phyloP scores from a whole-genome alignment of 2,888 invertebrate species.

The Acanthopleura granulata region DNA sequence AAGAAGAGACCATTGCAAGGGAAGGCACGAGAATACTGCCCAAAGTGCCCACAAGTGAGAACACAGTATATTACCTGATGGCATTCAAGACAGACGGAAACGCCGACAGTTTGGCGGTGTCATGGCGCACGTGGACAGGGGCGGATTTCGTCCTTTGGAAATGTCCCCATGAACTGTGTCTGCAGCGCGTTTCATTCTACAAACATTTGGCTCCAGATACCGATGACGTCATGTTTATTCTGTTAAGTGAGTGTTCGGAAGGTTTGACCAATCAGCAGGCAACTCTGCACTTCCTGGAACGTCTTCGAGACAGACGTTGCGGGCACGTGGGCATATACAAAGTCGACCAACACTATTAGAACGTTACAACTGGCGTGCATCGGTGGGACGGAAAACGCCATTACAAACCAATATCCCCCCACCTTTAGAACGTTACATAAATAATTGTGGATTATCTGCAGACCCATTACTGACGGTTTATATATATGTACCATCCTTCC shows the following conservation, averaged over 20 bases:
- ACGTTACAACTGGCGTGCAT: too few relatives aligned
- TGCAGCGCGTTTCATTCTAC: conserved; percentile 57
- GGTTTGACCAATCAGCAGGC: conserved; percentile 48
- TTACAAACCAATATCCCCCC: too few relatives aligned
- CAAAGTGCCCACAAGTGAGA: conserved; percentile 54
- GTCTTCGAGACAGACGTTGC: conserved; percentile 52
- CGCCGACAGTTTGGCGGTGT: conserved; percentile 45
- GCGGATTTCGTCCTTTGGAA: conserved; percentile 57
- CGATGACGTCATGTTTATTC: conserved; percentile 49
- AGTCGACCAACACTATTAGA: conserved; percentile 33
- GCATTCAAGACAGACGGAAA: conserved; percentile 54
- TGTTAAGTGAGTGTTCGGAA: conserved; percentile 55
- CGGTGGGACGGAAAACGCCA: too few relatives aligned
- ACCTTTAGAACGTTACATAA: too few relatives aligned
- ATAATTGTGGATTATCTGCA: too few relatives aligned
- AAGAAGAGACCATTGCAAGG: conserved; percentile 43
- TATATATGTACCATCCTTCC: too few relatives aligned
- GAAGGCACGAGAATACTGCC: conserved; percentile 48
- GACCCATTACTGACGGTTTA: too few relatives aligned
- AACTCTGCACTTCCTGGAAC: conserved; percentile 52
- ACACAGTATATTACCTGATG: conserved; percentile 55
- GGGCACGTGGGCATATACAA: conserved; percentile 56
- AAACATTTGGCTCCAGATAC: conserved; percentile 41
- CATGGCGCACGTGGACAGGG: conserved; percentile 62
- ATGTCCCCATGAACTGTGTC: conserved; percentile 51